Base-by-base conservation (phyloP, 2,888 invertebrate species). In the Erpobdella octoculata region DNA sequence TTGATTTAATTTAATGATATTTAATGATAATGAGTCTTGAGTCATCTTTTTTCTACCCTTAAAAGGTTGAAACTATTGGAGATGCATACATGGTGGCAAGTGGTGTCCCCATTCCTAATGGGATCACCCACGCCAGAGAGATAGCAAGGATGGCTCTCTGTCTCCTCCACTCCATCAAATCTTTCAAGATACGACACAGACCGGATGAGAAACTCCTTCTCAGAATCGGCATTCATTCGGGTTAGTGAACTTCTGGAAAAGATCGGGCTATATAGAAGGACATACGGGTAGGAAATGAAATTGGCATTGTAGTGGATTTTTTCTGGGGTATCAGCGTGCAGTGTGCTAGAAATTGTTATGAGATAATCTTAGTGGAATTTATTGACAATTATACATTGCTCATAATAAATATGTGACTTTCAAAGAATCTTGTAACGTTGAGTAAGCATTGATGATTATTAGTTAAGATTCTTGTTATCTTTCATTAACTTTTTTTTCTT, bases 121-220 rank as follows among this genome's bases (percentile, higher is more conserved):
- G 53, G 53, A 53, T 53, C 53, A 53, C 28, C 8, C 53, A 53
- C 53, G 6, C 53, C 53, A 53, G 53, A n/a, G 53, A 53, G 15
- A 53, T 53, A 8, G 53, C 53, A 21, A 53, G 53, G 15, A 53
- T 53, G 53, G 53, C 53, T 2, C 53, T 53, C n/a, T 25, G 53
- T 53, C 53, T 53, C 18, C 53, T 53, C 8, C n/a, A 53, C n/a
- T 53, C 53, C 1, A 53, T 53, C 21, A 53, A 53, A 53, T 53
- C 53, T 25, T 53, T 53, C 53, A 53, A 21, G 1, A 53, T 53
- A 21, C 21, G 53, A 53, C 53, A 53, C 53, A 53, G 53, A 53
- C 53, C 53, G 1, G 2, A 53, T 9, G 53, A 53, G 5, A 53
- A 53, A 25, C 15, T 53, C 6, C 53, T 53, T 1, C 53, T 53